Base-by-base conservation (phyloP, 1,140 invertebrate genomes). In the Portunus trituberculatus region DNA sequence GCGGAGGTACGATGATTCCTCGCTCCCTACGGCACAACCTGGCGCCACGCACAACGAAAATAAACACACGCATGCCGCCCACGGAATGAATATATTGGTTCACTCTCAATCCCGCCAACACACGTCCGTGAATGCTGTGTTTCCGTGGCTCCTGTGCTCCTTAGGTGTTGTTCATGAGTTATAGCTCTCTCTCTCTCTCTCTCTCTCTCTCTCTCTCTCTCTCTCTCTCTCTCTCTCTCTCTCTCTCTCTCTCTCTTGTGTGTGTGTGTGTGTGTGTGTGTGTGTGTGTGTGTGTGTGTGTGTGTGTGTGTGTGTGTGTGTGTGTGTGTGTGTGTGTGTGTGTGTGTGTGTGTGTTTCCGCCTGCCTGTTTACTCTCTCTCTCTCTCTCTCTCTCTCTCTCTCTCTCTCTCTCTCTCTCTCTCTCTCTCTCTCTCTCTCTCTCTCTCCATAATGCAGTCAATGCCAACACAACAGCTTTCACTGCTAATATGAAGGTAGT, bases 1-100 rank as follows among this genome's bases (percentile, higher is more conserved):
- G 94, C 94, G 67, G 94, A 29, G 46, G 94, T 95, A 95, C 89
- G 90, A 89, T 48, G 59, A 93, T 87, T 92, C 52, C 59, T 16
- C 48, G 25, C 52, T 29, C 48, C 16, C 59, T 46, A 46, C 20
- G 32, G 88, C 39, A 90, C 31, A 90, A 39, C 45, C 32, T 48
- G 48, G 67, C 67, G 67, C 25, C 67, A 25, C 67, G 12, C 32
- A 90, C 48, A 90, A 16, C 46, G 32, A 48, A 46, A 48, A 46
- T 48, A 32, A 88, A 39, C 88, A 48, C 48, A 90, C n/a, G 32
- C 45, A 90, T 48, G 39, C 88, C 48, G 67, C 86, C 86, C 86
- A 88, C 45, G 45, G 29, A 46, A 88, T 88, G 86, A 39, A 88
- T 88, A 88, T 88, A 88, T 92, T 32, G n/a, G 31, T 76, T 76